These are phyloP conservation scores for Sebastes fasciatus DNA, from an alignment of 2,113 vertebrate species.

Conservation along the genomic window DNA sequence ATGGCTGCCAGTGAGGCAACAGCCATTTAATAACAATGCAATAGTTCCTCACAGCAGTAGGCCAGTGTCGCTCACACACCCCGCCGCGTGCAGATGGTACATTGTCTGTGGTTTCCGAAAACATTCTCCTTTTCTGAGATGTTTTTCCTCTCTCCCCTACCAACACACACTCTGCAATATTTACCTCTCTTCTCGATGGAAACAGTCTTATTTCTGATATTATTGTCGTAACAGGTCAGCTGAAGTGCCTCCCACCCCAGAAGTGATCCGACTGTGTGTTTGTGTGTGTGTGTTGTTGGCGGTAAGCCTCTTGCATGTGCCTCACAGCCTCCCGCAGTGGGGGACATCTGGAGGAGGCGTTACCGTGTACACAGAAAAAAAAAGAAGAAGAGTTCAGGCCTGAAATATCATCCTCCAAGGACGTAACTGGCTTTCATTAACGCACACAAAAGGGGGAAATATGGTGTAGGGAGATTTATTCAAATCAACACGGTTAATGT, in stretches of 20 bases:
- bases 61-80: constrained; percentile 79
- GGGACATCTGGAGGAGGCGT: constrained; percentile 83
- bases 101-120: constrained; percentile 82
- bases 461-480: constrained; percentile 56
- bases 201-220: constrained; percentile 40
- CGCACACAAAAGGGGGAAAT: constrained; percentile 53
- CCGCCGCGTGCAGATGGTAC: constrained; percentile 85
- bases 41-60: constrained; percentile 82
- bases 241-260: constrained; percentile 47
- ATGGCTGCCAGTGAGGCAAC: constrained; percentile 82
- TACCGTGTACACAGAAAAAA: constrained; percentile 61
- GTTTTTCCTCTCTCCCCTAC: constrained; percentile 39
- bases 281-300: constrained; percentile 44
- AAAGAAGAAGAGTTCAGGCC: constrained; percentile 65
- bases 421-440: constrained; percentile 75
- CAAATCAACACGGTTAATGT: constrained; percentile 74
- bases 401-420: constrained; percentile 75
- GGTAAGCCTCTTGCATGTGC: constrained; percentile 62
- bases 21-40: constrained; percentile 85
- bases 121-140: constrained; percentile 67
- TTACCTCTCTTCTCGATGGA: constrained; percentile 59
- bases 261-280: constrained; percentile 39
- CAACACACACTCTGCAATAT: constrained; percentile 46
- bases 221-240: constrained; percentile 67
- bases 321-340: constrained; percentile 73